phyloP scores from a whole-genome alignment of 2,113 vertebrate genomes.

The Gulo gulo region DNA sequence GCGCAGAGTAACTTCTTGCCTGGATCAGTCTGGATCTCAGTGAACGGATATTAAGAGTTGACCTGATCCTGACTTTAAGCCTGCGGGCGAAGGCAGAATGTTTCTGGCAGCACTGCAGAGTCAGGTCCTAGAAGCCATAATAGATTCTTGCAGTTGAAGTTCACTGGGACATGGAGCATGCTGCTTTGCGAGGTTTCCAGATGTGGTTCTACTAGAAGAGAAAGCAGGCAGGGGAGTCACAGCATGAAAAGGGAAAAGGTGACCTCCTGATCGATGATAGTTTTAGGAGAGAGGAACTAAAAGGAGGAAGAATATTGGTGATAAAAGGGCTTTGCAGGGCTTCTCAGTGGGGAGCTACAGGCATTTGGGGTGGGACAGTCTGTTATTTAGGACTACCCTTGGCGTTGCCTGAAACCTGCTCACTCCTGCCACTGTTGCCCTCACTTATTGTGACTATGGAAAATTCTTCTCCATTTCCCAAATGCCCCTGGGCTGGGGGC shows the following conservation, averaged over 20 bases:
- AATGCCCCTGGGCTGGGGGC: background rate
- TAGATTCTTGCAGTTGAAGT: background rate
- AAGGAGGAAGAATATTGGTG: background rate
- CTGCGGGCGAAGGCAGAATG: background rate
- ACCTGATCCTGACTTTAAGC: background rate
- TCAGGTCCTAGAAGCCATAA: background rate
- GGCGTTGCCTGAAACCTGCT: background rate
- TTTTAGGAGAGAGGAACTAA: background rate
- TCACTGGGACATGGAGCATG: background rate
- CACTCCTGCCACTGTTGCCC: background rate
- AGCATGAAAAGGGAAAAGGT: background rate
- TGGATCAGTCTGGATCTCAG: background rate
- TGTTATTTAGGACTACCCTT: background rate
- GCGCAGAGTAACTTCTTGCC: background rate
- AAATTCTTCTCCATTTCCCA: background rate
- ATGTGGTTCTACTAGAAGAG: background rate
- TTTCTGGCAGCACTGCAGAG: background rate
- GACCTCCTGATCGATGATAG: background rate
- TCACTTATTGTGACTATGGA: background rate
- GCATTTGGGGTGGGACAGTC: background rate
- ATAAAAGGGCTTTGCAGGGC: background rate
- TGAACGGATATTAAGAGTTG: background rate
- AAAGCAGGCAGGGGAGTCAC: background rate
- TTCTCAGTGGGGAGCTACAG: background rate
- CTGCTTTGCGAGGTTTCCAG: background rate